phyloP scores from a whole-genome alignment of 2,113 vertebrate species.

The Condylura cristata region DNA sequence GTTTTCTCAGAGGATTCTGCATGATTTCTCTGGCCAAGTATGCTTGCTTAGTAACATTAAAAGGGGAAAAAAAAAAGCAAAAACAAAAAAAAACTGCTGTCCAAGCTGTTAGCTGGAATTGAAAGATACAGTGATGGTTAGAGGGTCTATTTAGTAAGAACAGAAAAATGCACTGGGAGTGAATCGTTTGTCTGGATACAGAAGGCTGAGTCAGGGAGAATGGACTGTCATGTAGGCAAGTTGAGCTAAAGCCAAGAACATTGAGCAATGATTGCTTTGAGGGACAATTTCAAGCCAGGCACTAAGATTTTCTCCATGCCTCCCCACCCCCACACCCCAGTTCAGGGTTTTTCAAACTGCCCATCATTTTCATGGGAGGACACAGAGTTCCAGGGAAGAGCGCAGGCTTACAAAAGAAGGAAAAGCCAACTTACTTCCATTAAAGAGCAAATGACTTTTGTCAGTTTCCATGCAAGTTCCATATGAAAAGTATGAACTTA shows the following conservation, averaged over 20 bases:
- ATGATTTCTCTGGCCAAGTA: not conserved
- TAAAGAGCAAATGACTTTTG: not conserved
- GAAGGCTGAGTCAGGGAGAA: slow-evolving; percentile 74
- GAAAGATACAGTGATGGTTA: slow-evolving; percentile 69
- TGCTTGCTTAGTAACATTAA: slow-evolving; percentile 51
- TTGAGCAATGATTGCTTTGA: not conserved
- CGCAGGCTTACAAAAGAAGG: not conserved
- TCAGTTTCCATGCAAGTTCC: not conserved
- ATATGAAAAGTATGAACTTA: not conserved
- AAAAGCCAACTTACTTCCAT: not conserved
- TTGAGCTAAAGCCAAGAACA: slow-evolving; percentile 53
- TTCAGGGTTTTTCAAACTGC: not conserved
- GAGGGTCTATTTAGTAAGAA: slow-evolving; percentile 66
- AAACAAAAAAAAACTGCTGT: slow-evolving; percentile 19
- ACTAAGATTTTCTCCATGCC: not conserved
- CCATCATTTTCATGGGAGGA: not conserved
- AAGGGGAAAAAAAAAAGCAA: not conserved
- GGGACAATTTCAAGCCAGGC: not conserved
- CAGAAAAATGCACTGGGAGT: slow-evolving; percentile 55
- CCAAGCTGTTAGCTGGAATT: slow-evolving; percentile 67
- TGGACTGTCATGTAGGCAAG: not conserved
- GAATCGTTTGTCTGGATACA: slow-evolving; percentile 69
- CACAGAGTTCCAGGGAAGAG: not conserved
- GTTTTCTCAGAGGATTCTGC: not conserved
- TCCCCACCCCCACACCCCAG: not conserved